Percentiles rank a stretch among this genome's conserved stretches.
phyloP scores from a whole-genome alignment of 2,888 invertebrate genomes.

The Orthosia gothica region DNA sequence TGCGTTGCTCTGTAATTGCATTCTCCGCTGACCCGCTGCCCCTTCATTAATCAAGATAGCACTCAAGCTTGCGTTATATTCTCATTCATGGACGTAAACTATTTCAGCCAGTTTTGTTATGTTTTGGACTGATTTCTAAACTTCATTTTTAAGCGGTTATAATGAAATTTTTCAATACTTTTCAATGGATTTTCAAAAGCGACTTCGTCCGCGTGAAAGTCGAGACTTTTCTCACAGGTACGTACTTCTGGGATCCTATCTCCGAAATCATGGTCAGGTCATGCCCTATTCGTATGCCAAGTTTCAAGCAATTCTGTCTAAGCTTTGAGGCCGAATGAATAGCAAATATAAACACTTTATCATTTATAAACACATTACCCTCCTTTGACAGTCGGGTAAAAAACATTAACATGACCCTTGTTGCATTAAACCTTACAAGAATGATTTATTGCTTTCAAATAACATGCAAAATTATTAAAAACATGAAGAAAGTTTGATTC shows the following conservation, averaged over 20 bases:
- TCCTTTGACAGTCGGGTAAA: too few species aligned
- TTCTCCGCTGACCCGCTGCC: conserved; percentile 49
- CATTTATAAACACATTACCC: too few species aligned
- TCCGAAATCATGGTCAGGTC: too few species aligned
- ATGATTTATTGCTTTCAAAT: background rate
- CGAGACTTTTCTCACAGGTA: background rate
- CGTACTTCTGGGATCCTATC: too few species aligned
- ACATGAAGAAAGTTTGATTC: background rate
- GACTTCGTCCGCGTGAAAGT: background rate
- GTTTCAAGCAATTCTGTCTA: too few species aligned
- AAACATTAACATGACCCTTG: too few species aligned
- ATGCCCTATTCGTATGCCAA: too few species aligned
- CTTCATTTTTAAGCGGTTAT: background rate
- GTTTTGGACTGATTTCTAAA: background rate
- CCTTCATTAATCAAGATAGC: conserved; percentile 36
- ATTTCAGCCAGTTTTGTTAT: background rate
- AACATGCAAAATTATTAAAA: too few species aligned
- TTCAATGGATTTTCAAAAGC: background rate
- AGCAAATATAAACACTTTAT: too few species aligned
- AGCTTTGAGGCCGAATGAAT: too few species aligned
- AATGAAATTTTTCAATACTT: background rate
- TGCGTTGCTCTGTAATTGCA: conserved; percentile 51
- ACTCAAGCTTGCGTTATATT: conserved; percentile 9
- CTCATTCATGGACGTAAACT: background rate
- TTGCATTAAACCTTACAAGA: background rate